Percentiles rank a stretch among this genome's conserved stretches.
phyloP scores from a whole-genome alignment of 1,140 invertebrate species.

The Cyclina sinensis region DNA sequence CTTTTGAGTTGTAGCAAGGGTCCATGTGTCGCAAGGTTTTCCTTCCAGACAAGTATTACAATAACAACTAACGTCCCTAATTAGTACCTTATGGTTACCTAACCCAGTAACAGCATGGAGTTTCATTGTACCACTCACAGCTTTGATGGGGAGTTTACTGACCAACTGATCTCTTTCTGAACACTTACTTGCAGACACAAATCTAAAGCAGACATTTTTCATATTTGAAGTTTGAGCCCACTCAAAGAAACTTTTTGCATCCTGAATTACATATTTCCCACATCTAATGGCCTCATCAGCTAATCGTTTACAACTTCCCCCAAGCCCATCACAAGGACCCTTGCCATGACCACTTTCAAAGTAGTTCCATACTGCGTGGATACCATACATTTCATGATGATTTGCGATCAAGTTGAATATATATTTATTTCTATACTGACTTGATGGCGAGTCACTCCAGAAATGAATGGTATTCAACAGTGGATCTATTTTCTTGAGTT shows the following conservation, averaged over 20 bases:
- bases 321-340: too few relatives aligned
- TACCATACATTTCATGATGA: background rate
- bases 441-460: too few relatives aligned
- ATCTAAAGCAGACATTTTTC: slow-evolving; percentile 10
- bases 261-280: slow-evolving; percentile 42
- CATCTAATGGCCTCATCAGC: slow-evolving; percentile 57
- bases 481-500: slow-evolving; percentile 29
- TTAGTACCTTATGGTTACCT: background rate
- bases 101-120: slow-evolving; percentile 69
- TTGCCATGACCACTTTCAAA: too few relatives aligned
- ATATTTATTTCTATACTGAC: too few relatives aligned
- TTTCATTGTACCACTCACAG: slow-evolving; percentile 71
- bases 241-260: slow-evolving; percentile 9
- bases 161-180: background rate
- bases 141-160: slow-evolving; percentile 9
- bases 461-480: too few relatives aligned
- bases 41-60: too few relatives aligned
- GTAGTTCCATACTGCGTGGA: slow-evolving; percentile 50
- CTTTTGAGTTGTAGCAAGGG: too few relatives aligned
- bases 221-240: background rate
- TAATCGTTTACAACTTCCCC: slow-evolving; percentile 50
- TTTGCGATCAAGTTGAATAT: background rate
- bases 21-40: slow-evolving; percentile 52
- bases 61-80: slow-evolving; percentile 39
- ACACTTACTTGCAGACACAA: too few relatives aligned